Base-by-base conservation (phyloP, 2,113 vertebrate species). In the Sander vitreus region DNA sequence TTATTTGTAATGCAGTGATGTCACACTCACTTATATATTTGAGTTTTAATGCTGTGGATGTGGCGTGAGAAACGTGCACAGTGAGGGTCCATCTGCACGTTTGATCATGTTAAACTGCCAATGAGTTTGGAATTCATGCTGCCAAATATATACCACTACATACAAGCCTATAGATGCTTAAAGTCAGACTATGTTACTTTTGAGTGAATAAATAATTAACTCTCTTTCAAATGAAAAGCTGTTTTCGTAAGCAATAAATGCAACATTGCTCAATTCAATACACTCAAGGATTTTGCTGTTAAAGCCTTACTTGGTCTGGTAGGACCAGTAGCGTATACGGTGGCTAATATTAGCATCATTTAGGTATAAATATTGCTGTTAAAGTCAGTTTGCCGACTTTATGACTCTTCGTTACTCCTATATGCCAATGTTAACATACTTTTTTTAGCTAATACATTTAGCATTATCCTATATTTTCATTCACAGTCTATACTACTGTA, bases 1-100 rank as follows among this genome's bases (percentile, higher is more conserved):
- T 88, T 69, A 78, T 87, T 85, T 85, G 73, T 78, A 69, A 83
- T 68, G 59, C 73, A 36, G 77, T 83, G 85, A 89, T 88, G 85
- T 86, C 86, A 90, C 66, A 15, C 39, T 33, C 36, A 13, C 73
- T 87, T 45, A 1, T 39, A 68, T 30, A 30, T 69, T 43, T 57
- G 33, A 59, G 80, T 33, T 64, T 23, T n/a, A 25, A 25, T 66
- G 9, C 54, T 73, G 23, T 4, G 47, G 69, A 81, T 2, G 43
- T 70, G 77, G 55, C 13, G 10, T 27, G 62, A 75, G 47, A 80
- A 60, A 36, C 1, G 12, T 50, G 23, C 14, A 59, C 13, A 19
- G 36, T 74, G 30, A 23, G 14, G 36, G 81, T 68, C 23, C 6
- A 10, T 59, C 23, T 39, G 30, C 59, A 63, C 7, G 6, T 78